Conservation (phyloP, 2,888 invertebrate species). For the Magallana nippona region DNA sequence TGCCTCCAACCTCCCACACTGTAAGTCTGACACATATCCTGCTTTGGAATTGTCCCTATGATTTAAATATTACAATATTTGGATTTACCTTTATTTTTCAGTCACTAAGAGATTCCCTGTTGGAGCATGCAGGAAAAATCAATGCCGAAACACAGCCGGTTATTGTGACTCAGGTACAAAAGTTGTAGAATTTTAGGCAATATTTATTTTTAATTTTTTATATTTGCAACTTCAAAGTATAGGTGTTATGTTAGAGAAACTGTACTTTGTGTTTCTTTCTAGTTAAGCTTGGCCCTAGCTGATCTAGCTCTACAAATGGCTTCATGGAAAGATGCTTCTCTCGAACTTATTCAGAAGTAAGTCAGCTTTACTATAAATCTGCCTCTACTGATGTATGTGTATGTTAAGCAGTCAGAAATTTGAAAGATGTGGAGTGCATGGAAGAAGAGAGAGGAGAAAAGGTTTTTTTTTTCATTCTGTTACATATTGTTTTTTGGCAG, state of each 20-base stretch:
- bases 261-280: conserved; percentile 61
- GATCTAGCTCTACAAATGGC: conserved; percentile 96
- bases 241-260: background rate
- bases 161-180: conserved; percentile 87
- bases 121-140: conserved; percentile 85
- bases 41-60: too few relatives aligned
- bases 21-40: conserved; percentile 55
- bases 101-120: conserved; percentile 93
- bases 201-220: background rate
- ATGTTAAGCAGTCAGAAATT: background rate
- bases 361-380: background rate
- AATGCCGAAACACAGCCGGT: conserved; percentile 86
- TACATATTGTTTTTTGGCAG: conserved; percentile 59
- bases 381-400: background rate
- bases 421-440: too few relatives aligned
- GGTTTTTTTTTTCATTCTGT: too few relatives aligned
- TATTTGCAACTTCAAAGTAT: background rate
- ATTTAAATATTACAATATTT: too few relatives aligned
- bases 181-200: background rate
- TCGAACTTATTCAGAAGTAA: conserved; percentile 83
- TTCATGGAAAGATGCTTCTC: conserved; percentile 92
- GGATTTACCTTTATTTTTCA: conserved; percentile 70
- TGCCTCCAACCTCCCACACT: conserved; percentile 89
- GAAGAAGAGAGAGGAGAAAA: too few relatives aligned
- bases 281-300: conserved; percentile 93